Percentiles rank a stretch among this genome's conserved stretches.
Evolutionary conservation across 2,797 vertebrate genomes (phyloP).

Genomic region (Sciurus carolinensis): DNA sequence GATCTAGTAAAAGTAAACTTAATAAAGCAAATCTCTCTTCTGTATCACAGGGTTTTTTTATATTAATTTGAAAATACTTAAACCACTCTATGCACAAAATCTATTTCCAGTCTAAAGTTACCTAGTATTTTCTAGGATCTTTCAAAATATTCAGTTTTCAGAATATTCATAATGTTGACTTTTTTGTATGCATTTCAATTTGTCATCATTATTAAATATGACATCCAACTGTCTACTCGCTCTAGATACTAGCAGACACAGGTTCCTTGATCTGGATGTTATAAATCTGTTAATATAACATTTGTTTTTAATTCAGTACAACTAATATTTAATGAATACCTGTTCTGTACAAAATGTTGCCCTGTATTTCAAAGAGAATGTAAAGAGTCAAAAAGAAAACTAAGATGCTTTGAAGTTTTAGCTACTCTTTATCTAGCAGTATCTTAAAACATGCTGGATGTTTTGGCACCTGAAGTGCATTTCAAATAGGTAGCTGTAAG

Average conservation of each 20-base stretch:
- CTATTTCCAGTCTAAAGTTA: background rate
- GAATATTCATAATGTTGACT: background rate
- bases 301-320: background rate
- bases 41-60: background rate
- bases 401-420: conserved; percentile 7
- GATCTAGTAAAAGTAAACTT: background rate
- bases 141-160: conserved; percentile 8
- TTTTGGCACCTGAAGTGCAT: background rate
- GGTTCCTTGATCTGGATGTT: background rate
- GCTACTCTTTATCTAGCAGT: background rate
- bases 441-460: background rate
- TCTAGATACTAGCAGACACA: background rate
- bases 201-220: background rate
- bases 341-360: background rate
- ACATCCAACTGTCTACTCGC: background rate
- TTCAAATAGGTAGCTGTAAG: conserved; percentile 30
- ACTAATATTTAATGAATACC: background rate
- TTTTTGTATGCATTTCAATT: background rate
- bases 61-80: background rate
- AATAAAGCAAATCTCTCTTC: background rate
- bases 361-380: background rate
- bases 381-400: background rate
- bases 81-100: background rate
- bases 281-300: background rate
- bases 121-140: background rate